phyloP scores from a whole-genome alignment of 2,888 invertebrate species.

The Horisme vitalbata region DNA sequence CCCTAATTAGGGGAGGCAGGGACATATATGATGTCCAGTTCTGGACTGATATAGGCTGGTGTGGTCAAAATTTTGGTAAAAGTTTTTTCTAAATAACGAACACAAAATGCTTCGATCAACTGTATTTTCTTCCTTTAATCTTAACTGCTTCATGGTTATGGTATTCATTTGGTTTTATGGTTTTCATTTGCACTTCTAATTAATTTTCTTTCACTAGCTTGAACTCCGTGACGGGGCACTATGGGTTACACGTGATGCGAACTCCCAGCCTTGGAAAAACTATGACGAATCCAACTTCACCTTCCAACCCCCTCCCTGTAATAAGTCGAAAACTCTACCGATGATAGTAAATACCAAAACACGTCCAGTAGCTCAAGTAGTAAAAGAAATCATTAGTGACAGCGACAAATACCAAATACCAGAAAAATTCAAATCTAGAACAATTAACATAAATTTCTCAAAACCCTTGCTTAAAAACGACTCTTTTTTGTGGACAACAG shows the following conservation, averaged over 20 bases:
- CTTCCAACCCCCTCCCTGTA: slow-evolving; percentile 51
- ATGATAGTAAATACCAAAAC: slow-evolving; percentile 25
- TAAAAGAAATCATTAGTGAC: slow-evolving; percentile 58
- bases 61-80: too few species aligned
- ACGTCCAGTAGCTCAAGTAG: slow-evolving; percentile 55
- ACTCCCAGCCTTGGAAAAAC: slow-evolving; percentile 64
- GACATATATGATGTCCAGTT: too few species aligned
- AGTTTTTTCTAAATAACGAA: too few species aligned
- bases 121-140: background rate
- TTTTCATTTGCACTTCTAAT: slow-evolving; percentile 42
- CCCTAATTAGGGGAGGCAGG: too few species aligned
- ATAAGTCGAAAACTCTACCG: slow-evolving; percentile 29
- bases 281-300: slow-evolving; percentile 65
- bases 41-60: too few species aligned
- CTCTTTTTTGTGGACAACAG: slow-evolving; percentile 60
- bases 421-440: slow-evolving; percentile 54
- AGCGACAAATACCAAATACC: slow-evolving; percentile 57
- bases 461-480: slow-evolving; percentile 53
- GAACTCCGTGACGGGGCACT: slow-evolving; percentile 65
- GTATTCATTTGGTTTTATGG: slow-evolving; percentile 37
- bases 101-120: too few species aligned
- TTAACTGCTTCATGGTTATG: slow-evolving; percentile 25
- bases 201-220: slow-evolving; percentile 66
- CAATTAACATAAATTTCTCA: slow-evolving; percentile 46
- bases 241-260: slow-evolving; percentile 49